phyloP scores from a whole-genome alignment of 2,888 invertebrate genomes.

The Clanis bilineata region DNA sequence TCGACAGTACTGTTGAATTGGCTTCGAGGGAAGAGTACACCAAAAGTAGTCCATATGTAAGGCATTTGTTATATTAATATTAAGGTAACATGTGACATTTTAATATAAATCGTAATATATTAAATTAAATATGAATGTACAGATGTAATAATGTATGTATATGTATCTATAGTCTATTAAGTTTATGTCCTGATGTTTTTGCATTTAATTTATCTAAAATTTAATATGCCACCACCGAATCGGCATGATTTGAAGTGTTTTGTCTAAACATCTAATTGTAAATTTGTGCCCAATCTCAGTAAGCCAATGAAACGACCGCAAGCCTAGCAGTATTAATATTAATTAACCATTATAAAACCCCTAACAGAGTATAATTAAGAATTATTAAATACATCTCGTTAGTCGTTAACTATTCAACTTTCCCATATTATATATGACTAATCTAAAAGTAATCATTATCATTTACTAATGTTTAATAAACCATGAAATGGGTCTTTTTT shows the following conservation, averaged over 20 bases:
- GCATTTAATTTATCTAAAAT: constrained; percentile 40
- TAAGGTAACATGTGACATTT: constrained; percentile 8
- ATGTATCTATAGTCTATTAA: constrained; percentile 26
- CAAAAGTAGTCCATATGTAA: constrained; percentile 83
- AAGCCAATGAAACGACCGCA: constrained; percentile 40
- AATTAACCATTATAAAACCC: not conserved
- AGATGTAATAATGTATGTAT: constrained; percentile 17
- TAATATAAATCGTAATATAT: constrained; percentile 1
- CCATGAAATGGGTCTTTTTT: not conserved
- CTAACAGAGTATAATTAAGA: not conserved
- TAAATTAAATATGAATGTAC: not conserved
- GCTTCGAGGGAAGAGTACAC: constrained; percentile 89
- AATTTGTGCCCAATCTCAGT: constrained; percentile 45
- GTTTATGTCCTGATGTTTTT: constrained; percentile 21
- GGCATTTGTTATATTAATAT: not conserved
- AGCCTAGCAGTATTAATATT: constrained; percentile 6
- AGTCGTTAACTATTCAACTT: too few species aligned
- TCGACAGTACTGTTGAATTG: constrained; percentile 90
- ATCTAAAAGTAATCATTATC: not conserved
- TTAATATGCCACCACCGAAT: constrained; percentile 52
- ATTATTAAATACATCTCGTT: too few species aligned
- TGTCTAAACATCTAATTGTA: constrained; percentile 43
- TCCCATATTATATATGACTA: too few species aligned
- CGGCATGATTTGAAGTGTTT: constrained; percentile 55
- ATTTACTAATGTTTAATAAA: too few species aligned